A percentile compares a stretch with the other conserved stretches of the same genome.
Evolutionary conservation across 2,888 invertebrate genomes (phyloP).

Genomic region (Chloroclystis v-ata): DNA sequence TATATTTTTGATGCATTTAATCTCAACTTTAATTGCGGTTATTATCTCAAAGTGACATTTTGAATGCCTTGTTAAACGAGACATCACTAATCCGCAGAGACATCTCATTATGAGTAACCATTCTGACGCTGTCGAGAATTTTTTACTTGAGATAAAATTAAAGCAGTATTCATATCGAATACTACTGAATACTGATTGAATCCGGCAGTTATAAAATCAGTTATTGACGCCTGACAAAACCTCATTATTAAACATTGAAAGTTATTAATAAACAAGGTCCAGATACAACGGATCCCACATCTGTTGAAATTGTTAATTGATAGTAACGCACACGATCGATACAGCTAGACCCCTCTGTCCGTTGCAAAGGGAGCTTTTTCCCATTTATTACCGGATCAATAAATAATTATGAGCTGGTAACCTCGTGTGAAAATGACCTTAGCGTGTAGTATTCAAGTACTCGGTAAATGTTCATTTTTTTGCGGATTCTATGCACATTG

Average conservation of each 20-base stretch:
- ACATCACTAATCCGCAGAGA: background rate
- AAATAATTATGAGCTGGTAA: slow-evolving; percentile 52
- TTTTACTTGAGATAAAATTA: background rate
- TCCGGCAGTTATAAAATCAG: background rate
- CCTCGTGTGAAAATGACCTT: slow-evolving; percentile 64
- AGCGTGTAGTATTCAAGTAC: slow-evolving; percentile 31
- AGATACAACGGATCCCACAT: slow-evolving; percentile 26
- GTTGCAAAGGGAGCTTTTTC: slow-evolving; percentile 52
- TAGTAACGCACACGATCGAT: slow-evolving; percentile 32
- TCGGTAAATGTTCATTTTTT: slow-evolving; percentile 13
- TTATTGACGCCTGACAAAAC: background rate
- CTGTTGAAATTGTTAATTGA: slow-evolving; percentile 35
- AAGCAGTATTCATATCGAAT: too few species aligned
- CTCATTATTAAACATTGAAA: background rate
- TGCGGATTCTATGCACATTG: slow-evolving; percentile 22
- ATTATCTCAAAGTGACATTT: background rate
- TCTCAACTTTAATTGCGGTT: background rate
- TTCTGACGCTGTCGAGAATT: background rate
- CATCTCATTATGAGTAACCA: background rate
- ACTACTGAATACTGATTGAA: too few species aligned
- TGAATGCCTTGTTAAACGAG: background rate
- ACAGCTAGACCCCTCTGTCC: slow-evolving; percentile 26
- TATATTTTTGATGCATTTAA: background rate
- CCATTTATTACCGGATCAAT: slow-evolving; percentile 63
- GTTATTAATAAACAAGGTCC: slow-evolving; percentile 11